Evolutionary conservation across 2,797 vertebrate species (phyloP).

Genomic region (Eulemur albifrons): DNA sequence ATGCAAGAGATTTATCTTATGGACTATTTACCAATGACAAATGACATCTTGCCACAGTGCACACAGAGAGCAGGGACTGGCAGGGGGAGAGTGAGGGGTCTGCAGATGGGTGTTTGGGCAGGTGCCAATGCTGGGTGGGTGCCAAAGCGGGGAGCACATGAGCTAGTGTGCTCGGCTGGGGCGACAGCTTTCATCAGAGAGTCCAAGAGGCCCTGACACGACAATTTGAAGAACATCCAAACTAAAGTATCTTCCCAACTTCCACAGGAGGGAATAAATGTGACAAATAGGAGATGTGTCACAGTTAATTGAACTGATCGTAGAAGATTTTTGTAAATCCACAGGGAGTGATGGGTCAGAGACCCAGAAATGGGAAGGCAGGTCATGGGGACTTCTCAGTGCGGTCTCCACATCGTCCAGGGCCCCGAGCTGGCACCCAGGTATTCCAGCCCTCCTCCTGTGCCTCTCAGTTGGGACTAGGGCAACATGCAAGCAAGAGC

Average conservation of each 20-base stretch:
- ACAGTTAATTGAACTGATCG: not conserved
- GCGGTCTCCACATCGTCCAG: not conserved
- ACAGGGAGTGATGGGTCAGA: not conserved
- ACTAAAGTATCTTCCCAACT: not conserved
- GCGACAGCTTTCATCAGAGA: not conserved
- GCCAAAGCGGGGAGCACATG: fast-evolving
- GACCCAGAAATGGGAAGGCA: not conserved
- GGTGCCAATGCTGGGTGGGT: fast-evolving
- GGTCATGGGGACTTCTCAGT: not conserved
- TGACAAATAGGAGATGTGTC: not conserved
- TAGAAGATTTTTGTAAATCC: not conserved
- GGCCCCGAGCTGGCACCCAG: not conserved
- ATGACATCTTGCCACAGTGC: not conserved
- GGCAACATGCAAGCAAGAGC: not conserved
- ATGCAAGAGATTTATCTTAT: not conserved
- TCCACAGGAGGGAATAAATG: not conserved
- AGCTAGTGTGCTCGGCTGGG: fast-evolving
- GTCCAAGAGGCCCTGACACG: not conserved
- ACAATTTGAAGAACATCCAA: not conserved
- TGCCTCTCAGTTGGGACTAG: not conserved
- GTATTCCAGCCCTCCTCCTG: no score
- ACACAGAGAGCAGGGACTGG: not conserved
- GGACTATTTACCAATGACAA: not conserved
- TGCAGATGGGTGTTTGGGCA: not conserved
- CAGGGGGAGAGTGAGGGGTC: no score